Evolutionary conservation across 2,888 invertebrate genomes (phyloP).

Genomic region (Thymelicus lineola): DNA sequence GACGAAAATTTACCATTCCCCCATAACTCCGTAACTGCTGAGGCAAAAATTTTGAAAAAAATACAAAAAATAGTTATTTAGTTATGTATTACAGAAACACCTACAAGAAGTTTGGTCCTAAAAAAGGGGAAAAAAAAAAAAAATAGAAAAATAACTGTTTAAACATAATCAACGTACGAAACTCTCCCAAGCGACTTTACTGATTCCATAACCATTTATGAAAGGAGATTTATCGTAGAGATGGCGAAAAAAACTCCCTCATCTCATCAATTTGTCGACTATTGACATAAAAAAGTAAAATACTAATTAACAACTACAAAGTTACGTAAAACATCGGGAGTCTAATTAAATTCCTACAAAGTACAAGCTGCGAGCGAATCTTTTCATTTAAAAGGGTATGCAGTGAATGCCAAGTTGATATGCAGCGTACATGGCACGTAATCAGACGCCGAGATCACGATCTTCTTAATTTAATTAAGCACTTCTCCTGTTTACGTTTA

Average conservation of each 20-base stretch:
- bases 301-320: constrained; percentile 42
- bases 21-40: too few species aligned
- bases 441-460: constrained; percentile 22
- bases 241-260: neutral
- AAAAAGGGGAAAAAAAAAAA: too few species aligned
- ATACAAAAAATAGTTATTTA: too few species aligned
- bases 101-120: too few species aligned
- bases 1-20: too few species aligned
- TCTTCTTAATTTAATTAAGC: constrained; percentile 30
- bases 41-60: too few species aligned
- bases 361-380: constrained; percentile 49
- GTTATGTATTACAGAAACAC: too few species aligned
- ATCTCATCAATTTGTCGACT: constrained; percentile 38
- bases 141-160: too few species aligned
- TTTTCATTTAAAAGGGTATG: constrained; percentile 33
- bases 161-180: too few species aligned
- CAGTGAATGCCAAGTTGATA: constrained; percentile 27
- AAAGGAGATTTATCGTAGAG: too few species aligned
- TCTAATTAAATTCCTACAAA: constrained; percentile 76
- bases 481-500: constrained; percentile 12
- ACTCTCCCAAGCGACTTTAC: too few species aligned
- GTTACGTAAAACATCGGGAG: constrained; percentile 62
- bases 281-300: constrained; percentile 8
- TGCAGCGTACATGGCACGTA: constrained; percentile 24
- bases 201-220: too few species aligned